These are phyloP conservation scores for Tetrapedia diversipes DNA, from an alignment of 2,888 invertebrate genomes.

Conservation along the genomic window DNA sequence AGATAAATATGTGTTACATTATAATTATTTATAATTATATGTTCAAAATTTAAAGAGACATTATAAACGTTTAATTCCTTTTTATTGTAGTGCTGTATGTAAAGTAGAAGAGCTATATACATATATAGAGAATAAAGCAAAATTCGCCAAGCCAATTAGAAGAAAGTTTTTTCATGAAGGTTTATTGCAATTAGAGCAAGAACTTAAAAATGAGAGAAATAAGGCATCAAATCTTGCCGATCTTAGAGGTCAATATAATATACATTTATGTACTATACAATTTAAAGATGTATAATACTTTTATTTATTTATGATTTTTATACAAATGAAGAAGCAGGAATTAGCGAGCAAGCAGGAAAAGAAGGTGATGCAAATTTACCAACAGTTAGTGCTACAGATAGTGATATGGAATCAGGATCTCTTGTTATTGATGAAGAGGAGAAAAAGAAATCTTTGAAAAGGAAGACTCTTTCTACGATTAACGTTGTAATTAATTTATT, in stretches of 20 bases:
- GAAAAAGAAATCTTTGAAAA: constrained; percentile 78
- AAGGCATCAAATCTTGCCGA: constrained; percentile 59
- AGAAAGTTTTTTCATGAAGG: constrained; percentile 94
- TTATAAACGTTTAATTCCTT: constrained; percentile 21
- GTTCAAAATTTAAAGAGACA: neutral
- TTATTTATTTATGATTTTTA: neutral
- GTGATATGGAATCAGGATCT: constrained; percentile 78
- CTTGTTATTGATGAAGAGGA: constrained; percentile 80
- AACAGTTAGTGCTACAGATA: constrained; percentile 68
- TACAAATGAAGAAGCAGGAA: constrained; percentile 32
- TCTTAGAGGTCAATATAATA: constrained; percentile 65
- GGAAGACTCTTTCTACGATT: constrained; percentile 72
- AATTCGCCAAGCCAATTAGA: constrained; percentile 91
- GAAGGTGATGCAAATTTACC: constrained; percentile 61
- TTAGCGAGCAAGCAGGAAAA: constrained; percentile 63
- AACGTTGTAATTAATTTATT: constrained; percentile 72
- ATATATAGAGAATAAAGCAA: constrained; percentile 91
- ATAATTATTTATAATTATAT: neutral
- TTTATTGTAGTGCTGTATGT: constrained; percentile 86
- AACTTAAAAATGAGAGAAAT: constrained; percentile 86
- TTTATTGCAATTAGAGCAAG: constrained; percentile 93
- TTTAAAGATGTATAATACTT: neutral
- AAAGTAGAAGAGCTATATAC: constrained; percentile 93
- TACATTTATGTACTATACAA: neutral
- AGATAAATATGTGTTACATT: neutral